A percentile compares a stretch with the other conserved stretches of the same genome.
phyloP scores from a whole-genome alignment of 2,113 vertebrate species.

The Gnathonemus longibarbis region DNA sequence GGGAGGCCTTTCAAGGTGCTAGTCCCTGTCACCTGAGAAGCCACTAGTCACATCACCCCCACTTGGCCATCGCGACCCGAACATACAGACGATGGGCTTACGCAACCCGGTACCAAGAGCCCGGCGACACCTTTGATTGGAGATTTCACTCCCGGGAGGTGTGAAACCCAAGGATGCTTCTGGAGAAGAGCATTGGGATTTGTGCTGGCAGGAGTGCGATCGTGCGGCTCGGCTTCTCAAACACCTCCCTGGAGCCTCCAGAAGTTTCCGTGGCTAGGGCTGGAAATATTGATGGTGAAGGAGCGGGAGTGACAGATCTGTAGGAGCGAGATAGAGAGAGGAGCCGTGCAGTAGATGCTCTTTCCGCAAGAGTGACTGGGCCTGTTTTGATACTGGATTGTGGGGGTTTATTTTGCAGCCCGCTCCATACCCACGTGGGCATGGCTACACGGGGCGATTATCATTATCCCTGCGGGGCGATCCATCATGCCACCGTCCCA shows the following conservation, averaged over 20 bases:
- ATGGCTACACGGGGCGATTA: constrained; percentile 2
- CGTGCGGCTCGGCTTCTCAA: neutral
- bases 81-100: neutral
- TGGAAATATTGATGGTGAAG: neutral
- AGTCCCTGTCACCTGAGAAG: neutral
- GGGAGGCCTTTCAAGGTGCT: neutral
- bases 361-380: constrained; percentile 23
- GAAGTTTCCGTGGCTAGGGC: neutral
- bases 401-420: constrained; percentile 28
- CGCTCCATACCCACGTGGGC: neutral
- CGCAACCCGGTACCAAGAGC: neutral
- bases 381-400: constrained; percentile 22
- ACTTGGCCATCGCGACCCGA: neutral
- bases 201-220: neutral
- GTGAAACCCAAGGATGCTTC: neutral
- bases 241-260: neutral
- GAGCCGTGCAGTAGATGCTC: neutral
- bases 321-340: neutral
- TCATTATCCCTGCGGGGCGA: constrained; percentile 20
- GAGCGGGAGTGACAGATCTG: neutral
- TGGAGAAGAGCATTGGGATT: neutral
- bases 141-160: neutral
- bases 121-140: neutral
- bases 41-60: neutral
- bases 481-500: constrained; percentile 26